Base-by-base conservation (phyloP, 2,113 vertebrate species). In the Gobio gobio region DNA sequence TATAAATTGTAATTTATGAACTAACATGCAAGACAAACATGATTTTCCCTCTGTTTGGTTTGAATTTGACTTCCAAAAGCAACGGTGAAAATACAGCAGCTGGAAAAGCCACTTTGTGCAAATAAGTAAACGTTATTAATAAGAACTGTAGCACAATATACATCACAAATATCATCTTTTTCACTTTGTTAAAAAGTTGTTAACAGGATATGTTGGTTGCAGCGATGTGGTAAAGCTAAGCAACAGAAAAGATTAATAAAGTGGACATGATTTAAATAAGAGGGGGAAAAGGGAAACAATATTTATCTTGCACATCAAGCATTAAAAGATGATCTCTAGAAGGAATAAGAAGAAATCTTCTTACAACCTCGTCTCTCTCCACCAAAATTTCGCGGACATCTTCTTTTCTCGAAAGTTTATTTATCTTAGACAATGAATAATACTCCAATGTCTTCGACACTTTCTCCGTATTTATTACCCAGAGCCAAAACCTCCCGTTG, bases 401-500 rank as follows among this genome's bases (percentile, higher is more conserved):
- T 78, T 77, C 68, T 40, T 61, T 68, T 40, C 56, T 22, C 66
- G 13, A 40, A 68, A 20, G 83, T 90, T 91, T 89, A 88, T 91
- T 91, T 90, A 84, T 80, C 83, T 91, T 84, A 86, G 83, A 88
- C 56, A 66, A 83, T 86, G 87, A 92, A 78, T 79, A 91, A 74
- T 87, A 89, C 85, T 88, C 82, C 78, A 45, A 89, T 88, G 83
- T 92, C 88, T 90, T 79, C 59, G 86, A 91, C 91, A 92, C 89
- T 89, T 90, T 73, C 86, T 88, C 78, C 84, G 82, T 92, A 92
- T 93, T 93, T 93, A 91, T 80, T 85, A 73, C 79, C 85, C 68
- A 61, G 88, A 89, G 91, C 88, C 92, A 92, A 90, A 89, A 89
- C 77, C 79, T 80, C 75, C 73, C 43, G 49, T 70, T 36, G 86